Evolutionary conservation across 2,113 vertebrate genomes (phyloP).

Genomic region (Tichodroma muraria): DNA sequence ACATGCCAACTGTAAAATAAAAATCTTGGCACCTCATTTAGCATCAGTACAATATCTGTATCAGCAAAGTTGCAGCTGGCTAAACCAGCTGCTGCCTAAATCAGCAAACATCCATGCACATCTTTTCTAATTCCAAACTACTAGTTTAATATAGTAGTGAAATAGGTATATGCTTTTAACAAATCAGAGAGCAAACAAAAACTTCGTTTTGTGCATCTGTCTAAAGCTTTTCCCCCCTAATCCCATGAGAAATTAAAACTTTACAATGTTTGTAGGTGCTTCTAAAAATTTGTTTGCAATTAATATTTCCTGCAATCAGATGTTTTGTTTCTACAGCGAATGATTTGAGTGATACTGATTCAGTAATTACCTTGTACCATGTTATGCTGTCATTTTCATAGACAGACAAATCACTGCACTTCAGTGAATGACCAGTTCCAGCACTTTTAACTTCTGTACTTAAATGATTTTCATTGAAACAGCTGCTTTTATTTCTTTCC

Average conservation of each 20-base stretch:
- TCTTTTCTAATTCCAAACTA: neutral
- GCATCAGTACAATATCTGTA: neutral
- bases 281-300: neutral
- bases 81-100: neutral
- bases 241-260: neutral
- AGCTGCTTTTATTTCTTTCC: slow-evolving; percentile 54
- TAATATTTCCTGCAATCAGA: neutral
- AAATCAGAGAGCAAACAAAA: neutral
- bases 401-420: slow-evolving; percentile 31
- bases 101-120: neutral
- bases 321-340: neutral
- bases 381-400: neutral
- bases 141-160: neutral
- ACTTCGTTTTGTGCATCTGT: neutral
- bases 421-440: slow-evolving; percentile 35
- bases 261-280: neutral
- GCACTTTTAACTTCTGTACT: slow-evolving; percentile 10
- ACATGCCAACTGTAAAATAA: neutral
- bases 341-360: neutral
- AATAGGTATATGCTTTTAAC: neutral
- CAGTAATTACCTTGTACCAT: slow-evolving; percentile 70
- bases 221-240: neutral
- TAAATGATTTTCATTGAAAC: slow-evolving; percentile 61
- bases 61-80: neutral
- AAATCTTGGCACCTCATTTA: neutral